Evolutionary conservation across 2,113 vertebrate species (phyloP).

Genomic region (Cyanoderma ruficeps): DNA sequence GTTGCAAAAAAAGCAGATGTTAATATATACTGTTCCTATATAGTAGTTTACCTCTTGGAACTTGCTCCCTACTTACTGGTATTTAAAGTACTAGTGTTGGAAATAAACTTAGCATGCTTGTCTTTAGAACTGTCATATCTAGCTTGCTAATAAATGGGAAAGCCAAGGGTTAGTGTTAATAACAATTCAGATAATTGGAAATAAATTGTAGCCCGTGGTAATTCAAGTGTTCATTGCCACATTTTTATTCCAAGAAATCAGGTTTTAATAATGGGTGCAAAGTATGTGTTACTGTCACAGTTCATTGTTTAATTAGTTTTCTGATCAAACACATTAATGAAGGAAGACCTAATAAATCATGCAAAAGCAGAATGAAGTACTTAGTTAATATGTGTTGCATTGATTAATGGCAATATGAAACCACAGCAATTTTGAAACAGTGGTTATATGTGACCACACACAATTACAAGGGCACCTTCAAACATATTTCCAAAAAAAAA

Average conservation of each 20-base stretch:
- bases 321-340: constrained; percentile 78
- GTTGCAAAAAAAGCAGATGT: neutral
- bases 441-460: neutral
- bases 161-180: constrained; percentile 36
- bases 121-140: neutral
- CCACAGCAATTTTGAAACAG: constrained; percentile 3
- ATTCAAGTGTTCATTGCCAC: constrained; percentile 52
- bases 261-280: constrained; percentile 71
- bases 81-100: constrained; percentile 18
- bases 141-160: constrained; percentile 8
- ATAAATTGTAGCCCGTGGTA: constrained; percentile 3
- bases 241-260: constrained; percentile 60
- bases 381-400: constrained; percentile 74
- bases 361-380: constrained; percentile 50
- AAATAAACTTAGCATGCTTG: constrained; percentile 18
- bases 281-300: constrained; percentile 59
- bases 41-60: neutral
- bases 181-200: constrained; percentile 51
- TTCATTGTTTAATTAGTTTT: constrained; percentile 79
- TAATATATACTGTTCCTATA: neutral
- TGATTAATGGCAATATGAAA: constrained; percentile 69
- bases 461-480: constrained; percentile 66
- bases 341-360: constrained; percentile 73
- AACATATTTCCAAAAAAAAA: neutral
- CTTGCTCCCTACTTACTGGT: neutral